Evolutionary conservation across 2,888 invertebrate species (phyloP).

Genomic region (Perizoma flavofasciatum): DNA sequence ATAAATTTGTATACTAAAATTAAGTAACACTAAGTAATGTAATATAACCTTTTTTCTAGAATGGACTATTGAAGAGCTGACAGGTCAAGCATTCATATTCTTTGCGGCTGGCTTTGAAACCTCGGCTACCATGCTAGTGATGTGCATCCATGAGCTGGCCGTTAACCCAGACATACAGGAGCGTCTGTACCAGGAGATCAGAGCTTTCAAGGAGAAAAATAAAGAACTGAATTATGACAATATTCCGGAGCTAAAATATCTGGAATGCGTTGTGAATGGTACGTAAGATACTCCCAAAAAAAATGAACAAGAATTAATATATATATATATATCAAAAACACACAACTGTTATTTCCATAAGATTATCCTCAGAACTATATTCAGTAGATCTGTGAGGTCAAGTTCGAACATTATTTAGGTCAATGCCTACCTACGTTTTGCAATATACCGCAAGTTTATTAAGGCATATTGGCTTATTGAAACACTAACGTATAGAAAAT

Average conservation of each 20-base stretch:
- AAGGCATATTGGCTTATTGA: too few species aligned
- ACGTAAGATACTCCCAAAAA: neutral
- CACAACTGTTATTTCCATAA: too few species aligned
- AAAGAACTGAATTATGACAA: conserved; percentile 54
- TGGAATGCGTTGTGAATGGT: conserved; percentile 69
- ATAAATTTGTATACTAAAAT: too few species aligned
- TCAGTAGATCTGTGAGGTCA: too few species aligned
- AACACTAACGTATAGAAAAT: too few species aligned
- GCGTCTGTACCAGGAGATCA: conserved; percentile 65
- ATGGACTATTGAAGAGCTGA: conserved; percentile 67
- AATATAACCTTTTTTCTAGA: conserved; percentile 45
- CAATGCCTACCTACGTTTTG: too few species aligned
- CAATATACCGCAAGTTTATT: too few species aligned
- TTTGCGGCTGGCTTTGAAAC: conserved; percentile 77
- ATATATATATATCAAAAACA: too few species aligned
- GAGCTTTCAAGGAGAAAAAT: conserved; percentile 46
- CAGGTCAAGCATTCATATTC: conserved; percentile 74
- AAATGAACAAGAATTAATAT: too few species aligned
- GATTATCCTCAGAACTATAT: too few species aligned
- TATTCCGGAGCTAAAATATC: conserved; percentile 59
- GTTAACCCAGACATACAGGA: conserved; percentile 70
- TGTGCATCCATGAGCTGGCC: conserved; percentile 70
- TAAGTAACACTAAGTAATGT: too few species aligned
- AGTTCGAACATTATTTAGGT: too few species aligned
- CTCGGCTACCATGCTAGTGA: conserved; percentile 61